Evolutionary conservation across 1,140 invertebrate genomes (phyloP), one percentile per base, ranked within the genome.

Genomic region (Whitmania pigra): DNA sequence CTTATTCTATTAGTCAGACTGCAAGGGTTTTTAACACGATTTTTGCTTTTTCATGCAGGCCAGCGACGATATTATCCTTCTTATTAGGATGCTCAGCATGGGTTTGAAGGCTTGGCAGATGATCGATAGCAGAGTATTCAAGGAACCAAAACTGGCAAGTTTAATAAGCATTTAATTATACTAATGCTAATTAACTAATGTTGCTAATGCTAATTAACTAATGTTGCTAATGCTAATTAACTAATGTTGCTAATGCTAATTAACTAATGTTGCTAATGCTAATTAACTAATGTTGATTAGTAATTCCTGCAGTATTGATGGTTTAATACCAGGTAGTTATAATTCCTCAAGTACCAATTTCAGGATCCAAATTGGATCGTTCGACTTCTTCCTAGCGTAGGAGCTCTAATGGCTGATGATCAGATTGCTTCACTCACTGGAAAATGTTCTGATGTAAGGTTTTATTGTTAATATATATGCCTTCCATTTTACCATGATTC

Each of bases 331-430:
- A 20, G 18, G 17, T 72, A 9, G 31, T 68, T 57, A 60, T 54
- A 57, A 69, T 53, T 25, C 57, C 2, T 36, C 6, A 7, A 63
- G 22, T n/a, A 63, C 57, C 11, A 68, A 27, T 70, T 73, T 20
- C 55, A 83, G 72, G 93, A 97, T 75, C 87, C 88, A 77, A 89
- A 93, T 84, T 87, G 96, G 63, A 90, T 97, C 0, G 96, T 92
- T 0, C 95, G 95, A 82, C 97, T 96, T 82, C 80, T 98, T 72
- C 93, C 94, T 2, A 90, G 91, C 3, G 83, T 98, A 17, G 92
- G 96, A 88, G 92, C 90, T 0, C 83, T 97, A 1, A 94, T 98
- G 88, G 93, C 96, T 0, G 94, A 98, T 82, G 94, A 98, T 83
- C 93, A 96, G 86, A 91, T 95, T 15, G 85, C 93, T 77, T 86